Base-by-base conservation (phyloP, 1,140 invertebrate genomes). In the Nymphalis io region DNA sequence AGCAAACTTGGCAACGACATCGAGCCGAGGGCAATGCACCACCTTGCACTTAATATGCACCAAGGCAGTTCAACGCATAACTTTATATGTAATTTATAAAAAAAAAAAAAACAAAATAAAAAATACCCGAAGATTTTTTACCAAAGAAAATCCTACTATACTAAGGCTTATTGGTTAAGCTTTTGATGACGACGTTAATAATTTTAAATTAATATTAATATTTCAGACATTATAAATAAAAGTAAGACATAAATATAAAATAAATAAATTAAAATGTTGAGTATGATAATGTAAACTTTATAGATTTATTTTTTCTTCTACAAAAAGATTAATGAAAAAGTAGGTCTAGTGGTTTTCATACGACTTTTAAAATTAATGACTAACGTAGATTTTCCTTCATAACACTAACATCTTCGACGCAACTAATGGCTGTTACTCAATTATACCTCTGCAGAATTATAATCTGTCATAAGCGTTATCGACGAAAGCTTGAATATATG, bases 1-100 rank as follows among this genome's bases (percentile, higher is more conserved):
- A 65, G 60, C 68, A 70, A 70, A 70, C 68, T 70, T 76, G 73
- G 76, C 82, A 84, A 76, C 80, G 75, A 79, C 76, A 76, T 70
- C 64, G 58, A 55, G 62, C 40, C 67, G 80, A 68, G 85, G 84
- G 78, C 85, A 84, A 75, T 87, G 85, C 81, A 83, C 85, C 80
- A 87, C 85, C 84, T 89, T 88, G 87, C 85, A 88, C 87, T 89
- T 88, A 88, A 63, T 78, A 80, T 87, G 81, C 79, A 82, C 70
- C 81, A 86, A 86, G 84, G 85, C 79, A 74, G 77, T 71, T 60
- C 59, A 59, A 59, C 63, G 63, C 60, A 60, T 58, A 51, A 72
- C 62, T 61, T 51, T 33, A 60, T 57, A 42, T 20, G 55, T 13
- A 48, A 68, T 48, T 42, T 68, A 60, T 48, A 21, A 20, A 63